phyloP scores from a whole-genome alignment of 1,140 invertebrate genomes.

The Ostrea edulis region DNA sequence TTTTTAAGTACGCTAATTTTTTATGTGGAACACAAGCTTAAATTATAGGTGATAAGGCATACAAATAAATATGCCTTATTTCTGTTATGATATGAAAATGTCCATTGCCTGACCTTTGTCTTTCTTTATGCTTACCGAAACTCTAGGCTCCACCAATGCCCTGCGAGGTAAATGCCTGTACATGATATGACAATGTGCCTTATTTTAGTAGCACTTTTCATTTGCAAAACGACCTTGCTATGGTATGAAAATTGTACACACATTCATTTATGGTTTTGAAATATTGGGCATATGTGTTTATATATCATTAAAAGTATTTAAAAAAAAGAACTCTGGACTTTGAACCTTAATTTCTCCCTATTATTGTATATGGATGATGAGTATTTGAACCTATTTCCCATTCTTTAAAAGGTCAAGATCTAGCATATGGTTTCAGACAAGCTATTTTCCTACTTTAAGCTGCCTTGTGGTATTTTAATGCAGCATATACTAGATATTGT shows the following conservation, averaged over 20 bases:
- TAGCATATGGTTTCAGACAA: too few relatives aligned
- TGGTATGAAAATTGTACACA: slow-evolving; percentile 3
- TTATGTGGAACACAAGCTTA: background rate
- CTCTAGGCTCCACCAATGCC: slow-evolving; percentile 66
- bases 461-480: too few relatives aligned
- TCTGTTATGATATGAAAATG: slow-evolving; percentile 49
- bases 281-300: background rate
- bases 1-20: too few relatives aligned
- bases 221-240: slow-evolving; percentile 25
- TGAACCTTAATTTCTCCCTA: background rate
- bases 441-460: too few relatives aligned
- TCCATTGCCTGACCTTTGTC: slow-evolving; percentile 59
- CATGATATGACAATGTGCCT: slow-evolving; percentile 23
- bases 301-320: background rate
- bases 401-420: too few relatives aligned
- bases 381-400: background rate
- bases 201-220: slow-evolving; percentile 28
- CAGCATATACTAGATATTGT: too few relatives aligned
- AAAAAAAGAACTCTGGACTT: background rate
- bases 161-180: slow-evolving; percentile 64
- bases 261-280: slow-evolving; percentile 2
- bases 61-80: background rate
- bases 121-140: slow-evolving; percentile 63
- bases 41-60: background rate
- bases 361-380: background rate